Base-by-base conservation (phyloP, 1,140 invertebrate species). In the Heterodera schachtii region DNA sequence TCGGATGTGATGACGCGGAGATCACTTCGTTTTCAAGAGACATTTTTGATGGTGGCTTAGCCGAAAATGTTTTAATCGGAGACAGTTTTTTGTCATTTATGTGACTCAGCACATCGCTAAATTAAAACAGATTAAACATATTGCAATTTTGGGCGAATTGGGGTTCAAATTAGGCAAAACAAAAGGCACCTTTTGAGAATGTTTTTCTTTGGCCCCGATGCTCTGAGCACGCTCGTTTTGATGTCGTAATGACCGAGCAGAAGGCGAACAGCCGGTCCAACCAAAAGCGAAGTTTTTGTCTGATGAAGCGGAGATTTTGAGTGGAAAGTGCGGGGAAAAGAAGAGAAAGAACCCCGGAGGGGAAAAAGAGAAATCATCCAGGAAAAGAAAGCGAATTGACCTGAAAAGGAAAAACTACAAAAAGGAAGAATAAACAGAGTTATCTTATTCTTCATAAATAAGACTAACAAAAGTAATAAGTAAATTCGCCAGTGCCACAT, bases 91-190 rank as follows among this genome's bases (percentile, higher is more conserved):
- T 73, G 16, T 75, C 75, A 47, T 2, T 75, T 43, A 83, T 83
- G 80, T 83, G 67, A 16, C 52, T 49, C 70, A 83, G 73, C 41
- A 83, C 46, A 60, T 83, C 82, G 73, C 82, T 83, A 49, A 84
- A 85, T 8, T 47, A 80, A 44, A 79, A 19, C 11, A 89, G 89
- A 77, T n/a, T n/a, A n/a, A 70, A 60, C 19, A n/a, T n/a, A 44
- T 19, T 5, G 43, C 31, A 79, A 31, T 31, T 31, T 31, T 31
- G 31, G 31, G 31, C 31, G 31, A 31, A 31, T 31, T 31, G 31
- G 31, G 31, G 31, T 31, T 31, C 31, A 31, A 41, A 78, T 60
- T 81, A 31, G 91, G 90, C 71, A 89, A 90, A 31, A 91, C 91
- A 8, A 91, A 46, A 84, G 3, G 21, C 41, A 85, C 84, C 83